phyloP scores from a whole-genome alignment of 2,797 vertebrate species.

The Glossophaga mutica region DNA sequence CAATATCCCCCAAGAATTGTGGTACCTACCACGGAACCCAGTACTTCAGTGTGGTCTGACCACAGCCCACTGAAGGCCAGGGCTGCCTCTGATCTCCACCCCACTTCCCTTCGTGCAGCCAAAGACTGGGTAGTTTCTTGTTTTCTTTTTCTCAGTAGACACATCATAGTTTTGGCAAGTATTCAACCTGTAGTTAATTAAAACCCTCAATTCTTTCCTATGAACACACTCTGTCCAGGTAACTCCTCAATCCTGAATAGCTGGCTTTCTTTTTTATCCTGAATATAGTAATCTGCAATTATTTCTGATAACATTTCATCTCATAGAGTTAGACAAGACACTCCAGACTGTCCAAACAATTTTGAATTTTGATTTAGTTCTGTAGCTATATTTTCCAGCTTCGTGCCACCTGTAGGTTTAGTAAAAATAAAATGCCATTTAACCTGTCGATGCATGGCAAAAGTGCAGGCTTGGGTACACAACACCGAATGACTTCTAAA shows the following conservation, averaged over 20 bases:
- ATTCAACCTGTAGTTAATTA: constrained; percentile 50
- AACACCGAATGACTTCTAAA: constrained; percentile 60
- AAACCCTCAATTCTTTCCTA: constrained; percentile 11
- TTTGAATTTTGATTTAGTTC: constrained; percentile 59
- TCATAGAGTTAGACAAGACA: constrained; percentile 60
- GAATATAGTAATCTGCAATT: constrained; percentile 60
- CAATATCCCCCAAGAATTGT: constrained; percentile 51
- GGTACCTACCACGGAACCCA: constrained; percentile 18
- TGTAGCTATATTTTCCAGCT: constrained; percentile 40
- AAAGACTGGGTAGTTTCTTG: background rate
- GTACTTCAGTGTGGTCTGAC: constrained; percentile 39
- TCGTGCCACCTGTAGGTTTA: constrained; percentile 38
- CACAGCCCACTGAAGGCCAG: constrained; percentile 16
- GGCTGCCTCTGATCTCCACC: background rate
- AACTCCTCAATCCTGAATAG: background rate
- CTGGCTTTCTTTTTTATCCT: constrained; percentile 42
- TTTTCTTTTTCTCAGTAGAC: background rate
- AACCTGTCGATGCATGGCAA: background rate
- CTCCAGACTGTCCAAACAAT: constrained; percentile 53
- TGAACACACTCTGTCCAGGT: background rate
- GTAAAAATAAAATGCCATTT: constrained; percentile 38
- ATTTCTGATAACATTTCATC: constrained; percentile 58
- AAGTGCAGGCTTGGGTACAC: constrained; percentile 36
- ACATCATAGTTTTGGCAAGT: constrained; percentile 26
- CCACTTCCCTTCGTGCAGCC: constrained; percentile 15